Evolutionary conservation across 1,140 invertebrate genomes (phyloP), one percentile per base, ranked within the genome.

Genomic region (Diachasmimorpha longicaudata): DNA sequence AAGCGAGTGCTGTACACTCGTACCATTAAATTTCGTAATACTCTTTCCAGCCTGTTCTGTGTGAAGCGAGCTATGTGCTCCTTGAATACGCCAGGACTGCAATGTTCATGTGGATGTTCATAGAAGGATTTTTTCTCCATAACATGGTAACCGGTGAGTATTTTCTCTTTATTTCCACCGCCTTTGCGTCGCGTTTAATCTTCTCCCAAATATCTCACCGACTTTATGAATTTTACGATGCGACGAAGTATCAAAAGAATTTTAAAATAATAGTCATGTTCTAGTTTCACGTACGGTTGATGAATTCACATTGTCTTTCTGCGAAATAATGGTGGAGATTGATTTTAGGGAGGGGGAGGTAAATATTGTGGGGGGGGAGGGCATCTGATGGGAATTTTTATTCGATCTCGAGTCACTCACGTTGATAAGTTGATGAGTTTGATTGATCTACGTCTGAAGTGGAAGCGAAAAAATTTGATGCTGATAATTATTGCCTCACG

Each of bases 41-140:
- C 66, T 71, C 74, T 23, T 77, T 68, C 31, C 89, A 97, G 96
- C 92, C 93, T 0, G 91, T 95, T 48, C 85, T 97, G 0, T 97
- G 96, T 82, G 95, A 97, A 84, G 89, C 91, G 0, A 93, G 92
- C 67, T 96, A 95, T 83, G 91, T 95, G 0, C 85, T 97, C 0
- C 83, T 97, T 79, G 96, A 97, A 85, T 97, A 97, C 85, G 93
- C 95, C 0, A 92, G 94, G 76, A 96, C 96, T 0, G 95, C 95
- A 0, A 96, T 96, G 92, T 97, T 97, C 82, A 95, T 95, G 93
- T 98, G 96, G 96, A 97, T 97, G 96, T 96, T 97, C 81, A 93
- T 97, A 36, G 96, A 97, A 84, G 96, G 96, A 0, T 88, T 96
- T 16, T 96, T 96, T 83, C 88, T 98, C 19, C 95, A 98, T 84